Conservation (phyloP, 1,140 invertebrate genomes). For the Rhopalosiphum padi region DNA sequence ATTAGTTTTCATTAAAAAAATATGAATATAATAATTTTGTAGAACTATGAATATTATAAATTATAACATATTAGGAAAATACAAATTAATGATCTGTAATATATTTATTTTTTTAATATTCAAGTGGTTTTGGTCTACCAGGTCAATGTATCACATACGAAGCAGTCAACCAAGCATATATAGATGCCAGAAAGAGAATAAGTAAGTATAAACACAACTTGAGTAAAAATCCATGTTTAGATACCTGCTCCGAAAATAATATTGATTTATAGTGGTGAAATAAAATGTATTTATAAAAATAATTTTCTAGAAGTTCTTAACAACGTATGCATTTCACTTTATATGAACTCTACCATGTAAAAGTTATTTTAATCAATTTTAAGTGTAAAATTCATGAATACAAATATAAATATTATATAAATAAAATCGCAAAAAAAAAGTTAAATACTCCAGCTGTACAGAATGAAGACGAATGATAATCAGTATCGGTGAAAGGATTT, state of each 20-base stretch:
- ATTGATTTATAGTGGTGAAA: background rate
- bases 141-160: conserved; percentile 88
- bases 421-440: background rate
- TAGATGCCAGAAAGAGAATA: conserved; percentile 84
- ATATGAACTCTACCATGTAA: background rate
- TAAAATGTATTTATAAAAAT: background rate
- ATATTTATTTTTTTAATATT: conserved; percentile 63
- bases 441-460: background rate
- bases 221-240: background rate
- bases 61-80: background rate
- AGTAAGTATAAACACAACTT: conserved; percentile 69
- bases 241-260: background rate
- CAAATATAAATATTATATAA: background rate
- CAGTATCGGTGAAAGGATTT: conserved; percentile 31
- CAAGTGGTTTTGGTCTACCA: conserved; percentile 73
- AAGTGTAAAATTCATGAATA: background rate
- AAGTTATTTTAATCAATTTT: background rate
- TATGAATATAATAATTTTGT: background rate
- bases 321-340: background rate
- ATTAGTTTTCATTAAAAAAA: background rate
- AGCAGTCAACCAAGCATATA: conserved; percentile 87
- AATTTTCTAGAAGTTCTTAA: background rate
- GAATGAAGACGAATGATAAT: background rate
- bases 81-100: background rate
- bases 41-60: background rate